These are phyloP conservation scores for Papilio gigon DNA, from an alignment of 2,888 invertebrate species.

Conservation along the genomic window DNA sequence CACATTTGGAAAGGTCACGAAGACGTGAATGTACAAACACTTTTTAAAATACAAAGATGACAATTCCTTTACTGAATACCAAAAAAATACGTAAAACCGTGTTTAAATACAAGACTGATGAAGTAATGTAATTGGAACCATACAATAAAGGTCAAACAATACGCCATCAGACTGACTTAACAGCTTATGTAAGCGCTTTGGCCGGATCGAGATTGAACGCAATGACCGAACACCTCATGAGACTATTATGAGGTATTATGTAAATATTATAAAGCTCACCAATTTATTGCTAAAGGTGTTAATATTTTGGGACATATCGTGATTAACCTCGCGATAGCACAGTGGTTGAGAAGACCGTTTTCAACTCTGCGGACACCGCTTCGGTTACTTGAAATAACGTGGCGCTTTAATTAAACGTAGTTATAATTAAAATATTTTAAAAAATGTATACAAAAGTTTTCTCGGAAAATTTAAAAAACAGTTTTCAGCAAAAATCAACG, in stretches of 20 bases:
- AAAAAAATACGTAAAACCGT: neutral
- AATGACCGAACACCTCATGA: constrained; percentile 12
- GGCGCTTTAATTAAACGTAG: no score
- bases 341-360: neutral
- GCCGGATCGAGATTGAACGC: constrained; percentile 1
- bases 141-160: constrained; percentile 22
- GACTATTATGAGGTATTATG: neutral
- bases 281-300: neutral
- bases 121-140: neutral
- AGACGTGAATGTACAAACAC: neutral
- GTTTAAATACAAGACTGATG: neutral
- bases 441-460: no score
- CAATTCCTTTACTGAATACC: neutral
- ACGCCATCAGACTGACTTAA: constrained; percentile 12
- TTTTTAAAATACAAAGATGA: neutral
- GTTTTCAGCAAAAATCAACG: no score
- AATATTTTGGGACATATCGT: neutral
- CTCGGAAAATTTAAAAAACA: no score
- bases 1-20: neutral
- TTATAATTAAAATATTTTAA: no score
- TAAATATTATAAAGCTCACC: constrained; percentile 2
- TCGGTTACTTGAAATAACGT: no score
- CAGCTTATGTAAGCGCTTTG: constrained; percentile 13
- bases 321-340: neutral
- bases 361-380: neutral